Evolutionary conservation across 2,113 vertebrate genomes (phyloP), one percentile per base, ranked within the genome.

Genomic region (Euleptes europaea): DNA sequence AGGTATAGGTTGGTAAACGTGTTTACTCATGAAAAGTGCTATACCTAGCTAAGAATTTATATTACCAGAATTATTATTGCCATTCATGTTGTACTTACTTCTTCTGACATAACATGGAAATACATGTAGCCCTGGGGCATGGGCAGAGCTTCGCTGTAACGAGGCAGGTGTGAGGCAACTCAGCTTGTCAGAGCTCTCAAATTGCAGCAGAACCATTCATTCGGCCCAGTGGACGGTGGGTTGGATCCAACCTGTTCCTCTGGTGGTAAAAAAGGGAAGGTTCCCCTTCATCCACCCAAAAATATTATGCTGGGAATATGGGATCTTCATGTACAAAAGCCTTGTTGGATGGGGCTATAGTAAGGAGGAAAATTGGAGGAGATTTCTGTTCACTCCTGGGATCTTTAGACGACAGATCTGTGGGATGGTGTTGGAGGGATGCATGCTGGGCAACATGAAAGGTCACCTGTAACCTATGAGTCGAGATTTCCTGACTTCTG

Each of bases 401-500:
- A 42, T 42, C 8, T 26, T 26, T 49, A 12, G 40, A 26, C 9
- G 49, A 69, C 21, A 33, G 28, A 23, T 49, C 31, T 69, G 14
- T 23, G 33, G 35, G 65, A 11, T n/a, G 80, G 49, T 57, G 26
- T 5, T 21, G 35, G 69, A 72, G 38, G 15, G 35, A 72, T 42
- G 35, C 17, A 42, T 6, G 12, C 10, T 23, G 35, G 49, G 38
- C 28, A 82, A 57, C 42, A 42, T n/a, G 38, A 63, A 65, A 44
- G 14, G 26, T 40, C 75, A 26, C 33, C 35, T 42, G 4, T 26
- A 79, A 65, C 76, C 2, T 33, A 8, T 44, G 40, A 79, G 51
- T 57, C 40, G 10, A 33, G 33, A 4, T 0, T 0, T 71, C 23
- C 33, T n/a, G 31, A 47, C 75, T 60, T 51, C 12, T 0, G 0